These are phyloP conservation scores for Halcyon leucocephala DNA, from an alignment of 2,797 vertebrate species.

Conservation along the genomic window DNA sequence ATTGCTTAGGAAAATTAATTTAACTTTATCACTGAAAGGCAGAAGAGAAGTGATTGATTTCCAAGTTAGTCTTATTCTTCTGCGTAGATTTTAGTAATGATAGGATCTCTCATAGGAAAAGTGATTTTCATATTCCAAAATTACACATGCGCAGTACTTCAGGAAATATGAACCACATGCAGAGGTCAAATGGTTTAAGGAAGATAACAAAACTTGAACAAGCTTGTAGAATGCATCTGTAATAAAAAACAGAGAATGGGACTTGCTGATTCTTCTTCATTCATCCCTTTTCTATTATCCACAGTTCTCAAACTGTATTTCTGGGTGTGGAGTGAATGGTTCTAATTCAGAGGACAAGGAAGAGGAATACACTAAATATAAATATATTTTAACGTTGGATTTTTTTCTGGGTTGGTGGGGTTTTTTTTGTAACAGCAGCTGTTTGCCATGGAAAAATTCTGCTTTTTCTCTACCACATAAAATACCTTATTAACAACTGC, in stretches of 20 bases:
- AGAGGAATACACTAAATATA: not conserved
- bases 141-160: not conserved
- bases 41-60: constrained; percentile 33
- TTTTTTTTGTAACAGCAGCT: not conserved
- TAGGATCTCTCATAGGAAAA: not conserved
- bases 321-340: not conserved
- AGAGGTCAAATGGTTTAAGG: not conserved
- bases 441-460: not conserved
- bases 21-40: constrained; percentile 19
- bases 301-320: not conserved
- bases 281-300: not conserved
- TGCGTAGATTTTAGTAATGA: not conserved
- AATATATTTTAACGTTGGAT: not conserved
- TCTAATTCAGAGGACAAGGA: not conserved
- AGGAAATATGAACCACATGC: not conserved
- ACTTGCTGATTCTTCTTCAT: not conserved
- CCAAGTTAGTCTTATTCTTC: constrained; percentile 12
- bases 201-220: not conserved
- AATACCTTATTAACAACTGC: not conserved
- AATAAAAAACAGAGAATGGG: not conserved
- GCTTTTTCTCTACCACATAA: not conserved
- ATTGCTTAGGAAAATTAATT: constrained; percentile 50
- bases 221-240: not conserved
- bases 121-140: not conserved
- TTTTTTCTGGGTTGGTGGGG: not conserved